Evolutionary conservation across 2,113 vertebrate species (phyloP).

Genomic region (Scolopax mira): DNA sequence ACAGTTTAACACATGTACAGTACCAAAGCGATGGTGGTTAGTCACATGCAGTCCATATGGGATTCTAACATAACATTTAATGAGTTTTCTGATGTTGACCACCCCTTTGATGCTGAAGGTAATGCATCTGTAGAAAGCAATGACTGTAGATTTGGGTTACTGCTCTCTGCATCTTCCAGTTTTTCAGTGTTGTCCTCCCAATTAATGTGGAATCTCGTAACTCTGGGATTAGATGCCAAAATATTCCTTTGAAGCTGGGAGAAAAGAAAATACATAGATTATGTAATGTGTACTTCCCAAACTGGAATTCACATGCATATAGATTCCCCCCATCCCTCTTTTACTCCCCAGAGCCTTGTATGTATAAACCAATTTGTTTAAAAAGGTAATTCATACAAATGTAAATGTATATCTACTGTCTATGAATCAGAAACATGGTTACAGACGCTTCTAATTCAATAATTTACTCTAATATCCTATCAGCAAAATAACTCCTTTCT

Average conservation of each 20-base stretch:
- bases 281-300: background rate
- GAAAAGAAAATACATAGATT: conserved; percentile 44
- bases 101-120: conserved; percentile 83
- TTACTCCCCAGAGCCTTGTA: background rate
- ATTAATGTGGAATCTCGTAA: conserved; percentile 85
- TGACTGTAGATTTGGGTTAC: conserved; percentile 81
- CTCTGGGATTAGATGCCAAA: conserved; percentile 85
- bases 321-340: background rate
- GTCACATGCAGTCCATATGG: conserved; percentile 88
- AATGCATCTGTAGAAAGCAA: conserved; percentile 81
- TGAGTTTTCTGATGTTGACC: conserved; percentile 83
- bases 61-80: conserved; percentile 85
- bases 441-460: background rate
- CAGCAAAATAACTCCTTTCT: background rate
- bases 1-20: conserved; percentile 73
- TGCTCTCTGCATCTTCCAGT: conserved; percentile 83
- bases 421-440: background rate
- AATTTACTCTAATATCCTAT: background rate
- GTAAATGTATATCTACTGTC: background rate
- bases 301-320: background rate
- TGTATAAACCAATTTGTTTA: background rate
- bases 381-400: background rate
- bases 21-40: conserved; percentile 62
- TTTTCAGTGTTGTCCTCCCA: conserved; percentile 87
- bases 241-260: conserved; percentile 84